These are phyloP conservation scores for Aricia artaxerxes DNA, from an alignment of 2,888 invertebrate genomes.

Conservation along the genomic window DNA sequence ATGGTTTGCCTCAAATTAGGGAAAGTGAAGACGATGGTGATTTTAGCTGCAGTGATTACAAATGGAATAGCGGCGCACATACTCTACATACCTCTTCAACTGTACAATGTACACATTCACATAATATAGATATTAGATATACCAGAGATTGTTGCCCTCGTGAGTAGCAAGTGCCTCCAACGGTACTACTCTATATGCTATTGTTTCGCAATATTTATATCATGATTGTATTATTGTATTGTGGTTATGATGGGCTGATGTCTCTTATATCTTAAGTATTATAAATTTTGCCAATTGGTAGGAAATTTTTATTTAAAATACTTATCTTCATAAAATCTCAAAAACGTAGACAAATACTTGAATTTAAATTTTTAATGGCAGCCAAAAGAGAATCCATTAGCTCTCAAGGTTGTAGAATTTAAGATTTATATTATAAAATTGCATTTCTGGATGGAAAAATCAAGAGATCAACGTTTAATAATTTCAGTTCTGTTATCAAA, in stretches of 20 bases:
- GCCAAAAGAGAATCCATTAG: background rate
- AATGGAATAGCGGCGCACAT: background rate
- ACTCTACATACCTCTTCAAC: background rate
- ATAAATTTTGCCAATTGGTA: background rate
- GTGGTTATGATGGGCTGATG: background rate
- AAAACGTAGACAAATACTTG: background rate
- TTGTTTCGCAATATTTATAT: constrained; percentile 23
- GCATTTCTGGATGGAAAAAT: background rate
- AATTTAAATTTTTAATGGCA: background rate
- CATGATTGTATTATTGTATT: background rate
- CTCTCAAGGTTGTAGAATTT: background rate
- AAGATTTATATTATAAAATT: background rate
- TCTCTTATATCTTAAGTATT: background rate
- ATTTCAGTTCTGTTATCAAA: background rate
- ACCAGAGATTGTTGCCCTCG: constrained; percentile 67
- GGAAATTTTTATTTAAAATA: background rate
- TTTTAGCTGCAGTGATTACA: background rate
- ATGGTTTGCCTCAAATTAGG: background rate
- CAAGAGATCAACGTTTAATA: background rate
- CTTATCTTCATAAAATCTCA: background rate
- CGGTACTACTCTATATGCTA: constrained; percentile 59
- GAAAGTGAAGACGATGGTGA: background rate
- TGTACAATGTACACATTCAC: background rate
- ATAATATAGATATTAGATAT: constrained; percentile 20
- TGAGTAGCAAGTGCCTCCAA: constrained; percentile 57